phyloP scores from a whole-genome alignment of 1,140 invertebrate genomes.

The Brachionus plicatilis region DNA sequence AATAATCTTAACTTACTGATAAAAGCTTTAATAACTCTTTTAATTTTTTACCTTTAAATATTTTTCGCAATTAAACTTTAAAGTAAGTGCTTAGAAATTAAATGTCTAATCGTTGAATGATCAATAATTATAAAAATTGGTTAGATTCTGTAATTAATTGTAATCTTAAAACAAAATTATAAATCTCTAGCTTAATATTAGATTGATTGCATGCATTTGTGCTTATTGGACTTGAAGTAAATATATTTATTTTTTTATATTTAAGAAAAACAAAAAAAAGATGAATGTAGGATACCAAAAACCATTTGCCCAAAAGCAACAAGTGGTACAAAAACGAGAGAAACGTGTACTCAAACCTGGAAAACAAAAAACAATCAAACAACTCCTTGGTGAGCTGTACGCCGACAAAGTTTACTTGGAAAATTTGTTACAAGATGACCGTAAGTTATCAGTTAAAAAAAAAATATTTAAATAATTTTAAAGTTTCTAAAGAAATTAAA shows the following conservation, averaged over 20 bases:
- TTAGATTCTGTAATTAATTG: background rate
- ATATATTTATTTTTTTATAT: background rate
- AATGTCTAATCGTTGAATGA: background rate
- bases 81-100: background rate
- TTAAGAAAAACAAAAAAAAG: constrained; percentile 46
- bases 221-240: background rate
- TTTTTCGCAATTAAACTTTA: background rate
- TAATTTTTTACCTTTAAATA: background rate
- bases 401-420: constrained; percentile 53
- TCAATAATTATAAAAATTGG: background rate
- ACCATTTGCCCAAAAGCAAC: constrained; percentile 33
- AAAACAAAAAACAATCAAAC: constrained; percentile 50
- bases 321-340: constrained; percentile 8
- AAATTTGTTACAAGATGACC: constrained; percentile 50
- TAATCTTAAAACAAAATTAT: background rate
- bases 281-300: constrained; percentile 41
- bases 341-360: constrained; percentile 43
- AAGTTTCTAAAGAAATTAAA: too few species aligned
- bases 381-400: constrained; percentile 54
- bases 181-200: background rate
- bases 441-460: constrained; percentile 43
- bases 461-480: too few species aligned
- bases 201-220: background rate
- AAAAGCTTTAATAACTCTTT: background rate
- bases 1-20: background rate